A percentile compares a stretch with the other conserved stretches of the same genome.
phyloP scores from a whole-genome alignment of 2,113 vertebrate species.

The Gallinago paraguaiae region DNA sequence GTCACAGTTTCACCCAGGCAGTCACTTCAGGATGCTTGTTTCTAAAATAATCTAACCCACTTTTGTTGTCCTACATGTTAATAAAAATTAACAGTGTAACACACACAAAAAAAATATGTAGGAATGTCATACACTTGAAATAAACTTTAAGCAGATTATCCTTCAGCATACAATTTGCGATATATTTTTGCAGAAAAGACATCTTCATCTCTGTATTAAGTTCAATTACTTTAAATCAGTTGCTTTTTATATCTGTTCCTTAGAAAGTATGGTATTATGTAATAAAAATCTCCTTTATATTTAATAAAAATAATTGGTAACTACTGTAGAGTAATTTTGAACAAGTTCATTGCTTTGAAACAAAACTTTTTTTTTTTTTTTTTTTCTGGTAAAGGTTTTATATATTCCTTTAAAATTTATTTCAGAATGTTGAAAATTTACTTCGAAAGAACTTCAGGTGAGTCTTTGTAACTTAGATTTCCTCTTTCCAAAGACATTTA shows the following conservation, averaged over 20 bases:
- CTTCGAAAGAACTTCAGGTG: not conserved
- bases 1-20: not conserved
- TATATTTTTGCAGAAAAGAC: not conserved
- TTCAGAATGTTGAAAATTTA: not conserved
- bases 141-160: not conserved
- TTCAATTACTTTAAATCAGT: not conserved
- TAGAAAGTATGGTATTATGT: not conserved
- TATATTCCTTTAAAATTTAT: not conserved
- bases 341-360: not conserved
- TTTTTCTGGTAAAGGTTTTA: not conserved
- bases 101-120: not conserved
- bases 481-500: not conserved
- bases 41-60: not conserved
- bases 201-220: not conserved
- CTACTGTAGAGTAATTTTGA: not conserved
- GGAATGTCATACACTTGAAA: not conserved
- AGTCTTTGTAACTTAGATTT: not conserved
- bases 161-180: not conserved
- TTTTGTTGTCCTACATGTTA: not conserved
- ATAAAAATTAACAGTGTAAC: not conserved
- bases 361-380: not conserved
- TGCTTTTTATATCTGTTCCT: not conserved
- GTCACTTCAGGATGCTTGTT: not conserved
- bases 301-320: not conserved
- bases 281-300: not conserved